A percentile compares a stretch with the other conserved stretches of the same genome.
Evolutionary conservation across 1,140 invertebrate species (phyloP).

Genomic region (Ostrea denselamellosa): DNA sequence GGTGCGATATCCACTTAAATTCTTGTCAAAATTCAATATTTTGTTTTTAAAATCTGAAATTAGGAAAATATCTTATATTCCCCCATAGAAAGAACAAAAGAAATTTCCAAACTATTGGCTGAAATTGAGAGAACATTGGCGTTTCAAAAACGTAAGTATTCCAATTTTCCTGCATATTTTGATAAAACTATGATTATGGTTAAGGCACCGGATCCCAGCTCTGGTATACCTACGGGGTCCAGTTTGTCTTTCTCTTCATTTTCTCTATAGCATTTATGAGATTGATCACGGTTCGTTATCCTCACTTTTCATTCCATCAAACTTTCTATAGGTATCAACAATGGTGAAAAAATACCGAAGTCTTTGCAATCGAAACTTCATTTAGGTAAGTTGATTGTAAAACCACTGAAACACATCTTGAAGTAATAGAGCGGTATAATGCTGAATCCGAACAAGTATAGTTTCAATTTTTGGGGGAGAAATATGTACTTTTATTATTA

Average conservation of each 20-base stretch:
- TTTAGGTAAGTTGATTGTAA: background rate
- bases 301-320: too few relatives aligned
- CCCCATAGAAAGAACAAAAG: background rate
- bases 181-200: background rate
- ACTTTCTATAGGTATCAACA: background rate
- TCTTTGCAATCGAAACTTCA: background rate
- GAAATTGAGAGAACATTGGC: background rate
- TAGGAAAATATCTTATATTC: background rate
- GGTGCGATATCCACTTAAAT: background rate
- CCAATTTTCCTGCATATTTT: background rate
- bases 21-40: too few relatives aligned
- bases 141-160: constrained; percentile 7
- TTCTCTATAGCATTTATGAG: too few relatives aligned
- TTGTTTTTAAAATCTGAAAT: background rate
- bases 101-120: background rate
- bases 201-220: background rate
- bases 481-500: too few relatives aligned
- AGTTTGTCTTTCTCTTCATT: too few relatives aligned
- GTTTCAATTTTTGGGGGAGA: too few relatives aligned
- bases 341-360: constrained; percentile 11
- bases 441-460: too few relatives aligned
- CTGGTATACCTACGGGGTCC: too few relatives aligned
- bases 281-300: too few relatives aligned
- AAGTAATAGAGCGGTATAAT: too few relatives aligned
- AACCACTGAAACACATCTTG: too few relatives aligned